Base-by-base conservation (phyloP, 2,113 vertebrate genomes). In the Ciconia maguari region DNA sequence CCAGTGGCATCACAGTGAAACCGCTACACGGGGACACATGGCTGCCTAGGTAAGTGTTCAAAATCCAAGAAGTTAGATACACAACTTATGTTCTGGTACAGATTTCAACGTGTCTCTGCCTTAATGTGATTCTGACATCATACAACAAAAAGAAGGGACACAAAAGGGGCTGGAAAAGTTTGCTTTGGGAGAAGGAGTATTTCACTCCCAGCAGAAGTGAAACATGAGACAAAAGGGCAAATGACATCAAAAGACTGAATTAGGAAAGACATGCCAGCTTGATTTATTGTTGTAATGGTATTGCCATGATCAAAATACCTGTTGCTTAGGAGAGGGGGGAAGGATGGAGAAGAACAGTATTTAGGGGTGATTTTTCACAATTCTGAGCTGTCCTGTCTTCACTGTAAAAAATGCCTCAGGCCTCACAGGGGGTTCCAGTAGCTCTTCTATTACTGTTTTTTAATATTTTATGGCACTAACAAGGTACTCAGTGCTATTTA, bases 31-130 rank as follows among this genome's bases (percentile, higher is more conserved):
- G 61, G 85, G 88, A 87, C 81, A 58, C 66, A 21, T 34, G 41
- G 61, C 71, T 61, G 55, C 70, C 44, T 29, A 90, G 97, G 98
- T 98, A 92, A 98, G 98, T 54, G 42, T 57, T 83, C 58, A 61
- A 38, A 64, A 81, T 80, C 36, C 48, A 60, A 77, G 29, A 78
- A 82, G 22, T 54, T 41, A 65, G 49, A 27, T 52, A 34, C 10
- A 42, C 17, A 57, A 1, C 7, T 51, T 64, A 4, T 9, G 3
- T 44, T 61, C 36, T 74, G 68, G 26, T 81, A 32, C 44, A 58
- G 13, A 10, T 68, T 78, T 57, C 25, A 41, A 2, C 22, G 26
- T 64, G 22, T 4, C 51, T 90, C 24, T 93, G 15, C 12, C 5
- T 85, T 82, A 42, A 7, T 46, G 54, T 54, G 49, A 65, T 65